These are phyloP conservation scores for Mesocricetus auratus DNA, from an alignment of 2,113 vertebrate species.

Conservation along the genomic window DNA sequence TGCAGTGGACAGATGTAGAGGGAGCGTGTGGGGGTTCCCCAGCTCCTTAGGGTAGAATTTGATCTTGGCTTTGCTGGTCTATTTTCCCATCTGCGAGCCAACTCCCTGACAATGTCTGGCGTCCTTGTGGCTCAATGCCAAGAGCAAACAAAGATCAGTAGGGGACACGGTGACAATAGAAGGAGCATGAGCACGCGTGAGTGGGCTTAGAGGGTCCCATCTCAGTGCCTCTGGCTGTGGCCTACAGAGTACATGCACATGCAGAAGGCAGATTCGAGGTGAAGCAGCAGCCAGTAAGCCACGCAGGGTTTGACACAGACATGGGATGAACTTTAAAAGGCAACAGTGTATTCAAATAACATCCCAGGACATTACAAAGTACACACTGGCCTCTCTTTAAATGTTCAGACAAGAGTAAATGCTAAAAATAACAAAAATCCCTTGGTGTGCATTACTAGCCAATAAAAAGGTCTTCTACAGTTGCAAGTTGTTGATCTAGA, in stretches of 20 bases:
- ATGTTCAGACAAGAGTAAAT: conserved; percentile 27
- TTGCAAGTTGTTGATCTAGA: background rate
- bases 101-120: background rate
- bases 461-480: background rate
- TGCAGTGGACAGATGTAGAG: background rate
- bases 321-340: background rate
- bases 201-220: background rate
- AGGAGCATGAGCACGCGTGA: background rate
- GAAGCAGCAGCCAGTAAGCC: background rate
- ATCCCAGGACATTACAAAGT: background rate
- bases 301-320: background rate
- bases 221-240: background rate
- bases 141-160: background rate
- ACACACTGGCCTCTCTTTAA: background rate
- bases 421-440: conserved; percentile 45
- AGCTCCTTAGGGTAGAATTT: background rate
- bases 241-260: rapidly evolving
- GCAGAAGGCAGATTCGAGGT: rapidly evolving
- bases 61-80: background rate
- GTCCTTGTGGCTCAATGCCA: conserved; percentile 22
- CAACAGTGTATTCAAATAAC: background rate
- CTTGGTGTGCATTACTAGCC: background rate
- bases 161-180: background rate
- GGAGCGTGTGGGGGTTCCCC: background rate
- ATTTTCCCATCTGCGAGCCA: background rate